A percentile compares a stretch with the other conserved stretches of the same genome.
Evolutionary conservation across 2,888 invertebrate genomes (phyloP).

Genomic region (Parnassius glacialis): DNA sequence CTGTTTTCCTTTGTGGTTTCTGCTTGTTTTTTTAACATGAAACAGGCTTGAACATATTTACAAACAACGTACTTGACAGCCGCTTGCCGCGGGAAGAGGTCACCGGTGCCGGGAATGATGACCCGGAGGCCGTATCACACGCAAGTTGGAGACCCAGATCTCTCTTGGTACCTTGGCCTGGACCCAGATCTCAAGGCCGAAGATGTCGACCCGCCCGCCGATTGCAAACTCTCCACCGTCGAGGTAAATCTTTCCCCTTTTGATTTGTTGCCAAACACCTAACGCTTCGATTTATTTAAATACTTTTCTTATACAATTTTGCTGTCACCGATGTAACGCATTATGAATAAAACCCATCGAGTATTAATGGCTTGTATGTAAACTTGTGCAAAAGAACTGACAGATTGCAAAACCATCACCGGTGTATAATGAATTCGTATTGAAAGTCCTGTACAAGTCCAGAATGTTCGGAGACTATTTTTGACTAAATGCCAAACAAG

Average conservation of each 20-base stretch:
- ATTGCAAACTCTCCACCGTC: slow-evolving; percentile 54
- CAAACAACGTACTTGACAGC: slow-evolving; percentile 31
- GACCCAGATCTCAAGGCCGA: slow-evolving; percentile 73
- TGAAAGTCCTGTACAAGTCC: no score
- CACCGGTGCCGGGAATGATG: slow-evolving; percentile 57
- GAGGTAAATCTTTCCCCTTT: slow-evolving; percentile 47
- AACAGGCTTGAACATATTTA: slow-evolving; percentile 9
- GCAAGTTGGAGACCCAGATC: slow-evolving; percentile 60
- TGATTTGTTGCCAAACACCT: no score
- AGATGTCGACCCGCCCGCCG: slow-evolving; percentile 62
- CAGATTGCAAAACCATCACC: slow-evolving; percentile 20
- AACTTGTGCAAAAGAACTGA: background rate
- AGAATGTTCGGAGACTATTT: no score
- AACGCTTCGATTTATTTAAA: background rate
- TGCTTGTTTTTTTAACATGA: slow-evolving; percentile 9
- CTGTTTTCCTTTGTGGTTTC: slow-evolving; percentile 17
- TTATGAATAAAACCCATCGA: no score
- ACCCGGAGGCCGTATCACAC: slow-evolving; percentile 60
- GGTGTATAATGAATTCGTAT: no score
- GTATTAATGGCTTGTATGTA: background rate
- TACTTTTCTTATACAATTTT: background rate
- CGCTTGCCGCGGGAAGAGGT: slow-evolving; percentile 52
- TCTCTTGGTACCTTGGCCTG: slow-evolving; percentile 75
- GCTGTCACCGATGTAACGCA: background rate
- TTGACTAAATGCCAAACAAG: no score